Base-by-base conservation (phyloP, 2,888 invertebrate species). In the Sarcophaga rosellei region DNA sequence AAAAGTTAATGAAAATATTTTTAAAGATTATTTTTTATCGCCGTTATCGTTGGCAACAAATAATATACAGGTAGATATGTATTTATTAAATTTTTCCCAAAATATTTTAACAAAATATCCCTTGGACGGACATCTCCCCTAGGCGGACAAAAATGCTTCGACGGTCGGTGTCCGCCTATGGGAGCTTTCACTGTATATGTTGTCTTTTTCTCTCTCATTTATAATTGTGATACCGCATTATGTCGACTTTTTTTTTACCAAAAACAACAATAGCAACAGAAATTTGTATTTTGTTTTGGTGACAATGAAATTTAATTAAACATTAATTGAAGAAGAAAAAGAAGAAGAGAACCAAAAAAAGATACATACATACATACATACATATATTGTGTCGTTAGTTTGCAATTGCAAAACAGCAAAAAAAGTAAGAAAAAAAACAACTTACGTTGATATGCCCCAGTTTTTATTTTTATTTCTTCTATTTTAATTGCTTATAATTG, bases 271-370 rank as follows among this genome's bases (percentile, higher is more conserved):
- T 4, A 45, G n/a, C 44, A 20, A 35, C 17, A 44, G 66, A 35
- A 35, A 8, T 8, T 8, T 70, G 61, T 53, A 35, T 25, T 70
- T 57, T 68, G 65, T 35, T 21, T 66, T 79, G 59, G 61, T 85
- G 82, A 82, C 82, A 86, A 76, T 86, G 82, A 79, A 86, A 82
- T 79, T 79, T 76, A 86, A 82, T 86, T 86, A 82, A 86, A 82
- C 68, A 72, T 82, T 82, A 85, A 85, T 85, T 85, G 65, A 65
- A 80, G 62, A 59, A 25, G 66, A 57, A 63, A 45, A 45, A 8
- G 4, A 44, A 66, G n/a, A 11, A 47, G 47, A 47, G 15, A 47
- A 44, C 17, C 47, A 53, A 21, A 20, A 78, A 35, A 47, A 62
- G 62, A 78, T 17, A 6, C 25, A 62, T n/a, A n/a, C n/a, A n/a